phyloP scores from a whole-genome alignment of 2,113 vertebrate species.

The Electrona antarctica region DNA sequence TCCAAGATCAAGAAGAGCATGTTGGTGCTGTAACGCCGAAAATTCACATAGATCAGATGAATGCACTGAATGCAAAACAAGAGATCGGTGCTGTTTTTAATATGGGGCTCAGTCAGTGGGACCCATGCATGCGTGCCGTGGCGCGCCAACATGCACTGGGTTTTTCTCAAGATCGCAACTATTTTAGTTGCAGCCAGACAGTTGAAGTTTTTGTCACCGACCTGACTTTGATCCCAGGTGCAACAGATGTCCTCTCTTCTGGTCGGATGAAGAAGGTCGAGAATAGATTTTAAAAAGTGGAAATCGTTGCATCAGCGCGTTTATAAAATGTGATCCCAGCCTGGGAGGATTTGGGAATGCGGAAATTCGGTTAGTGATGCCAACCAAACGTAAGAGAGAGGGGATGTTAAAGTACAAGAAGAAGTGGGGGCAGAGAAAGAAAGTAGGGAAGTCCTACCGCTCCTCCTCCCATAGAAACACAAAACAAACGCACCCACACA shows the following conservation, averaged over 20 bases:
- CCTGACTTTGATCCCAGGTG: conserved; percentile 80
- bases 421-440: conserved; percentile 65
- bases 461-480: conserved; percentile 80
- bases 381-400: conserved; percentile 91
- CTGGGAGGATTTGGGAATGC: conserved; percentile 98
- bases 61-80: not conserved
- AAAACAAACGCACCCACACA: conserved; percentile 66
- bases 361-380: conserved; percentile 85
- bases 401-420: conserved; percentile 72
- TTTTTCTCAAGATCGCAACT: conserved; percentile 23
- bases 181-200: too few relatives aligned
- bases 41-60: not conserved
- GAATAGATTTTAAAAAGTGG: conserved; percentile 84
- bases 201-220: conserved; percentile 66
- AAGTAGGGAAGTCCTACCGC: conserved; percentile 73
- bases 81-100: not conserved
- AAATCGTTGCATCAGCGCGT: conserved; percentile 91
- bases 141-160: conserved; percentile 35
- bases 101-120: not conserved
- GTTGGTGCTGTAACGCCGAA: not conserved
- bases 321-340: conserved; percentile 87
- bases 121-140: conserved; percentile 52
- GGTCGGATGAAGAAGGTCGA: conserved; percentile 76
- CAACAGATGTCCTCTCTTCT: conserved; percentile 79
- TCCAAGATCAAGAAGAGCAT: not conserved